phyloP scores from a whole-genome alignment of 2,888 invertebrate species.

The Allygus modestus region DNA sequence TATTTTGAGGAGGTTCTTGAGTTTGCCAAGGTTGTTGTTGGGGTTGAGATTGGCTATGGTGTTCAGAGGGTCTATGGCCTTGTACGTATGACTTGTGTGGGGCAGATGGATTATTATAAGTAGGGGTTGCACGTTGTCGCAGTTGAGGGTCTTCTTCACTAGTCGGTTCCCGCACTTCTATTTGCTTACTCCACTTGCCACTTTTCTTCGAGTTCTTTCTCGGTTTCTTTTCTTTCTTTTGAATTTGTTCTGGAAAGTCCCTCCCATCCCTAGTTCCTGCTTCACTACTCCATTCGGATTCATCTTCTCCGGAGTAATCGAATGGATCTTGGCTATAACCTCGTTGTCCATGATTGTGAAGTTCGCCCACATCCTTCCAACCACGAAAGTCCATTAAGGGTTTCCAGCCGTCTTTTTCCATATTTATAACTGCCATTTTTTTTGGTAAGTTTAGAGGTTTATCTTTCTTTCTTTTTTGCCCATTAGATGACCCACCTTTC shows the following conservation, averaged over 20 bases:
- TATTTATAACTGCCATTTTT: not conserved
- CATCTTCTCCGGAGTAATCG: constrained; percentile 5
- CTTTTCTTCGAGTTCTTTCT: constrained; percentile 8
- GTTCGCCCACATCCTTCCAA: constrained; percentile 22
- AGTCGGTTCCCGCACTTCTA: constrained; percentile 1
- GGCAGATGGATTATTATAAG: not conserved
- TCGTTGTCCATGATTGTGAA: not conserved
- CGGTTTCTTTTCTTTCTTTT: not conserved
- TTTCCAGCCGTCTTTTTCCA: constrained; percentile 13
- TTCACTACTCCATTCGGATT: not conserved
- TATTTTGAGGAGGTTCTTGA: not conserved
- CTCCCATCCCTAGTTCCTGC: not conserved
- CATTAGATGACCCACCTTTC: not conserved
- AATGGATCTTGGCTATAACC: not conserved
- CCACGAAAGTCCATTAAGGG: constrained; percentile 9
- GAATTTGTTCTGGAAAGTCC: not conserved
- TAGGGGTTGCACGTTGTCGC: not conserved
- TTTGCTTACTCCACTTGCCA: constrained; percentile 29
- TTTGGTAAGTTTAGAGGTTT: not conserved
- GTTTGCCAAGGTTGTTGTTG: not conserved
- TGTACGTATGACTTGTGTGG: not conserved
- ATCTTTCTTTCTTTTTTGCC: constrained; percentile 16
- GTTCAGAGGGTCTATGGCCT: not conserved
- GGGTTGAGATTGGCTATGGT: not conserved
- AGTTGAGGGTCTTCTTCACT: not conserved